phyloP scores from a whole-genome alignment of 2,797 vertebrate species.

The Manis javanica region DNA sequence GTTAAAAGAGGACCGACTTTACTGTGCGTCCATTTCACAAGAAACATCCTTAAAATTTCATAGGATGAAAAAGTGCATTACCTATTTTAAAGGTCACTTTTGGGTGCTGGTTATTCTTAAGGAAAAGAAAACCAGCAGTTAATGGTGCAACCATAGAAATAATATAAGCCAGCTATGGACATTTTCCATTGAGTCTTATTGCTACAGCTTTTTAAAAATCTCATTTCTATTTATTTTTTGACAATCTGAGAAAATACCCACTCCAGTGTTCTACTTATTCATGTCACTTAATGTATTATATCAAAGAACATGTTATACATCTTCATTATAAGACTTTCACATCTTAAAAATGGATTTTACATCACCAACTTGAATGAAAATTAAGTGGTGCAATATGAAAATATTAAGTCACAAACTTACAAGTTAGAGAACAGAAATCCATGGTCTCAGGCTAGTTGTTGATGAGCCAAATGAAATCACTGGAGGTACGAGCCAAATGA shows the following conservation, averaged over 20 bases:
- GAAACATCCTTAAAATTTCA: not conserved
- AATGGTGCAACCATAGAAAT: not conserved
- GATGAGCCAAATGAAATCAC: not conserved
- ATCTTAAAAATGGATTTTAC: conserved; percentile 49
- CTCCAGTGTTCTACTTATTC: not conserved
- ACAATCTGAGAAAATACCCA: conserved; percentile 29
- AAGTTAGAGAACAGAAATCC: not conserved
- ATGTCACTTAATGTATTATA: not conserved
- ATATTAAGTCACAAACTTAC: not conserved
- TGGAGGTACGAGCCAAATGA: not conserved
- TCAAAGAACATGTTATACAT: not conserved
- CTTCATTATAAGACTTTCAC: not conserved
- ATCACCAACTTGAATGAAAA: not conserved
- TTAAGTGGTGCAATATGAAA: not conserved
- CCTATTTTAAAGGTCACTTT: not conserved
- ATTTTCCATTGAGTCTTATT: not conserved
- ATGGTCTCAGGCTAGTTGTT: not conserved
- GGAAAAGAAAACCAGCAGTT: not conserved
- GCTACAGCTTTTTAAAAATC: not conserved
- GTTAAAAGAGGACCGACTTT: not conserved
- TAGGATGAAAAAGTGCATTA: not conserved
- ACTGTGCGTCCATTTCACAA: not conserved
- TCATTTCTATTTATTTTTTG: not conserved
- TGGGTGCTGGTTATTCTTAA: not conserved
- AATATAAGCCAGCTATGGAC: not conserved